These are phyloP conservation scores for Probosciger aterrimus DNA, from an alignment of 2,113 vertebrate species.

Conservation along the genomic window DNA sequence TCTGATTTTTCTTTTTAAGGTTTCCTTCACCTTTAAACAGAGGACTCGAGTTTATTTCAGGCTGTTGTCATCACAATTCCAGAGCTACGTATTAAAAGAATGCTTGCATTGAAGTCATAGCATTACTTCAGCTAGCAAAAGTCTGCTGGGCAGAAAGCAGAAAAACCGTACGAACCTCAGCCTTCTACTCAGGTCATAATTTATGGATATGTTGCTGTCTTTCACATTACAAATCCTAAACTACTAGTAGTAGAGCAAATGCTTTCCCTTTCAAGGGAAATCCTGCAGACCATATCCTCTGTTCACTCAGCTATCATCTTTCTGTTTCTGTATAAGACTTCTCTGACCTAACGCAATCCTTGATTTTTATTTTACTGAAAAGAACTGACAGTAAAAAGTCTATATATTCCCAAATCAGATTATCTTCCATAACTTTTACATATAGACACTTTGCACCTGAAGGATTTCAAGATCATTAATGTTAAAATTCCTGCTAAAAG, in stretches of 20 bases:
- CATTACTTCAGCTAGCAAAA: background rate
- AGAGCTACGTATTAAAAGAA: background rate
- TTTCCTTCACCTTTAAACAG: background rate
- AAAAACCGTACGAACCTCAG: background rate
- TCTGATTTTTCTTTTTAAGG: background rate
- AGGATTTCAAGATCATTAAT: background rate
- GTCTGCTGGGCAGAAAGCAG: background rate
- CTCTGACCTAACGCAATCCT: rapidly evolving
- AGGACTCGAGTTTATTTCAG: background rate
- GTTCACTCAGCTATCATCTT: background rate
- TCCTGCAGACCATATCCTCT: background rate
- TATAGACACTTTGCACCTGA: background rate
- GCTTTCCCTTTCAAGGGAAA: background rate
- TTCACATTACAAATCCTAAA: background rate
- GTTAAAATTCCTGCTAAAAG: background rate
- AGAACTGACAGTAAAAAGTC: background rate
- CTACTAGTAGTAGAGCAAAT: background rate
- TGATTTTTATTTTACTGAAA: background rate
- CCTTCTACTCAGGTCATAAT: background rate
- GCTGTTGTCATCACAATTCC: background rate
- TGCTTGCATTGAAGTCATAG: background rate
- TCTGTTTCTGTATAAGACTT: background rate
- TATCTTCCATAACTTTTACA: background rate
- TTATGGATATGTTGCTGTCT: background rate
- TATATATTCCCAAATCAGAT: background rate